Evolutionary conservation across 2,797 vertebrate genomes (phyloP), one percentile per base, ranked within the genome.

Genomic region (Enteromius anoplus): DNA sequence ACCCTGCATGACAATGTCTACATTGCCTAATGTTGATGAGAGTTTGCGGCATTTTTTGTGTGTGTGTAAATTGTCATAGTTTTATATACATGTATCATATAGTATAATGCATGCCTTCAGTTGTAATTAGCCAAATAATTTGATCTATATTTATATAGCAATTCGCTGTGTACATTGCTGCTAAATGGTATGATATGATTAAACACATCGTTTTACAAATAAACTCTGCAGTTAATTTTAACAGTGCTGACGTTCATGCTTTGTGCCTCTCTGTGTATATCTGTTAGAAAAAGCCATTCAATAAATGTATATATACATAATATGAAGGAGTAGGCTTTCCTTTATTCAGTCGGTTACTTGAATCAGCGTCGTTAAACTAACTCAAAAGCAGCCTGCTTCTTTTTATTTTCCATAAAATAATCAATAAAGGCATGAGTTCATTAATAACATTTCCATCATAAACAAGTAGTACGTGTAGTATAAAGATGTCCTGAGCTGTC

Each of bases 61-160:
- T 68, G 81, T 80, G 87, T 90, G 86, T 88, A 85, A 88, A 89
- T 88, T 89, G 86, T 93, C 88, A 91, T 92, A 90, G 89, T 90
- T 93, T 91, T 93, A 91, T 92, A 92, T 93, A 86, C 81, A 91
- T 94, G 91, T 93, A 93, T 90, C 89, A 90, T 91, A 92, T 89
- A 88, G 87, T 88, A 89, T 88, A 88, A 90, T 93, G 95, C 94
- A 95, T 95, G 94, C 80, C 72, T 91, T 84, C 90, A 92, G 93
- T 92, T 95, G 93, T 94, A 95, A 88, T 90, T 94, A 94, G 91
- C 91, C 92, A 91, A 94, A 92, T 90, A 87, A 66, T 94, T 94
- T 89, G 91, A 90, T 88, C 81, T 88, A 89, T 93, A 93, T 94
- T 94, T 94, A 90, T 94, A 93, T 92, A 94, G 90, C 93, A 87